These are phyloP conservation scores for Psephotus haematonotus DNA, from an alignment of 2,113 vertebrate genomes.

Conservation along the genomic window DNA sequence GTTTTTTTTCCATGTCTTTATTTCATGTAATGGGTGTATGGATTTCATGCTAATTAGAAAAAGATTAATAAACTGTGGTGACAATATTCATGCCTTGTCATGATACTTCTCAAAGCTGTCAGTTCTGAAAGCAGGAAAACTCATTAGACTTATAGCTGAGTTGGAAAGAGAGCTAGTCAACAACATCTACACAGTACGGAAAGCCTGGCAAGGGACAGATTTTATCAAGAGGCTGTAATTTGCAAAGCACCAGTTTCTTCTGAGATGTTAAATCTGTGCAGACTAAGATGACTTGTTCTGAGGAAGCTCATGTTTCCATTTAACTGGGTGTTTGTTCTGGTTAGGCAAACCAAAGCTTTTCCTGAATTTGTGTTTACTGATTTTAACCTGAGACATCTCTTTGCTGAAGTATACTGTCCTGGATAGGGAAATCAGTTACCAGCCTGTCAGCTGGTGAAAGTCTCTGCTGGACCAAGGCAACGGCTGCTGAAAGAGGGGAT, in stretches of 20 bases:
- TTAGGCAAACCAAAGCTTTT: not conserved
- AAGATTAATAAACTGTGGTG: not conserved
- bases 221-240: not conserved
- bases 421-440: not conserved
- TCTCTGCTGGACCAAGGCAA: not conserved
- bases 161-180: not conserved
- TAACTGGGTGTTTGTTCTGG: not conserved
- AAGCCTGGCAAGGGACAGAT: not conserved
- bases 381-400: not conserved
- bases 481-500: not conserved
- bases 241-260: not conserved
- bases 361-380: not conserved
- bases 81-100: not conserved
- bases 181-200: accelerated
- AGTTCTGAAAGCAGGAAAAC: not conserved
- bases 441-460: not conserved
- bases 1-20: not conserved
- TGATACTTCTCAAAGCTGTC: not conserved
- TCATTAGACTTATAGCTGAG: not conserved
- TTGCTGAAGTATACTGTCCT: not conserved
- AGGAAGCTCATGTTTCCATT: not conserved
- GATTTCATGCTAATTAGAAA: not conserved
- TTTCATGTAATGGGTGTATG: not conserved
- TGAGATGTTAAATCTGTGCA: not conserved
- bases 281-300: not conserved